Percentiles rank a stretch among this genome's conserved stretches.
Evolutionary conservation across 2,888 invertebrate genomes (phyloP).

Genomic region (Agrilus mali): DNA sequence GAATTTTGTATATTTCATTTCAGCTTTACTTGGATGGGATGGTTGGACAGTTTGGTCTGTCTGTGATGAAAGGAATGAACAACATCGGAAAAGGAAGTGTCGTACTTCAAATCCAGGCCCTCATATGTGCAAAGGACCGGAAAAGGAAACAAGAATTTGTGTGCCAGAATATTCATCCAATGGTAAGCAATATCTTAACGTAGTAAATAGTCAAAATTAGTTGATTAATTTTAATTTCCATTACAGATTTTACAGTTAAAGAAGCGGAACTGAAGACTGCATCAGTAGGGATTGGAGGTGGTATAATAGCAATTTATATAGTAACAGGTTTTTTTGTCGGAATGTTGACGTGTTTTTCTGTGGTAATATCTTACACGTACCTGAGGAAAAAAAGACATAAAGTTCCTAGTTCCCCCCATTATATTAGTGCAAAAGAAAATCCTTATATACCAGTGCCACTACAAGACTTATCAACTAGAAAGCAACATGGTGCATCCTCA

Average conservation of each 20-base stretch:
- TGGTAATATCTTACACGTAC: slow-evolving; percentile 21
- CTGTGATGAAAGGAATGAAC: slow-evolving; percentile 52
- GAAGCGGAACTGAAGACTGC: slow-evolving; percentile 5
- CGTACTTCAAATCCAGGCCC: slow-evolving; percentile 37
- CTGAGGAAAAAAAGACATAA: slow-evolving; percentile 37
- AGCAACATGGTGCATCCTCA: slow-evolving; percentile 29
- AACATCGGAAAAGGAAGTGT: slow-evolving; percentile 58
- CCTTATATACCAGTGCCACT: slow-evolving; percentile 74
- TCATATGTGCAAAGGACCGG: slow-evolving; percentile 56
- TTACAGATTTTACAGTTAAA: background rate
- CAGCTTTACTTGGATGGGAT: slow-evolving; percentile 59
- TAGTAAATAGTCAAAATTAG: slow-evolving; percentile 1
- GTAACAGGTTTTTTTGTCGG: slow-evolving; percentile 19
- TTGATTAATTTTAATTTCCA: background rate
- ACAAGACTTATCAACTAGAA: slow-evolving; percentile 51
- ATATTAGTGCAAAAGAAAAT: slow-evolving; percentile 69
- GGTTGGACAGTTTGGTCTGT: slow-evolving; percentile 61
- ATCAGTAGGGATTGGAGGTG: slow-evolving; percentile 7
- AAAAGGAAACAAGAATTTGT: slow-evolving; percentile 56
- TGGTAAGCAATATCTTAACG: slow-evolving; percentile 17
- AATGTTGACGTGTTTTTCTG: slow-evolving; percentile 6
- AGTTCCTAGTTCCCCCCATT: slow-evolving; percentile 67
- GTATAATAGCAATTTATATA: slow-evolving; percentile 12
- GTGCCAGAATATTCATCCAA: slow-evolving; percentile 26
- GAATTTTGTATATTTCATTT: background rate